Percentiles rank a stretch among this genome's conserved stretches.
phyloP scores from a whole-genome alignment of 2,113 vertebrate genomes.

The Fukomys damarensis region DNA sequence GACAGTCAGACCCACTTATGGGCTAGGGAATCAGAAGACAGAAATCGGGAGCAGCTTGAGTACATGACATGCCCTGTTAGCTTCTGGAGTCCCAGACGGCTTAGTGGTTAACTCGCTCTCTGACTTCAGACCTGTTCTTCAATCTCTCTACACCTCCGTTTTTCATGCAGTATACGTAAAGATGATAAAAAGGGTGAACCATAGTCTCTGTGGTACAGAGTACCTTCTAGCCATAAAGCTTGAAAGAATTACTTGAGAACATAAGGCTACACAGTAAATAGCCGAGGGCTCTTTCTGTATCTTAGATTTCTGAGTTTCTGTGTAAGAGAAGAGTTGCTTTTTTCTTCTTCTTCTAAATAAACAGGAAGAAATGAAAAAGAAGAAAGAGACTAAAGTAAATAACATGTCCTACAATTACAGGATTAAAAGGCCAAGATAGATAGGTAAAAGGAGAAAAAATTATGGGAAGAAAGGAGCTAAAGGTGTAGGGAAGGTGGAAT shows the following conservation, averaged over 20 bases:
- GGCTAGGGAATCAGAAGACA: not conserved
- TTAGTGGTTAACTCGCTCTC: not conserved
- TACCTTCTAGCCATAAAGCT: not conserved
- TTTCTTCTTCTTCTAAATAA: not conserved
- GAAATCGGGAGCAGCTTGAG: not conserved
- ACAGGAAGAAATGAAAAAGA: not conserved
- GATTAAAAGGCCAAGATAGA: not conserved
- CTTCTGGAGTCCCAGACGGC: not conserved
- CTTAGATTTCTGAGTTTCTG: not conserved
- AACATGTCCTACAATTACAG: not conserved
- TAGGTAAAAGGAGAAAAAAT: not conserved
- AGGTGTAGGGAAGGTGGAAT: too few species aligned
- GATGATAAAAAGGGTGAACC: not conserved
- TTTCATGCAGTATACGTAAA: not conserved
- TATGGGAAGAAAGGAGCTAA: too few species aligned
- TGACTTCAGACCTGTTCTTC: not conserved
- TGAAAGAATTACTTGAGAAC: slow-evolving; percentile 13
- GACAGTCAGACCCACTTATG: not conserved
- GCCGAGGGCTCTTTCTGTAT: not conserved
- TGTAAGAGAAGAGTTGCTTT: not conserved
- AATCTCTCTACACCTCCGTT: not conserved
- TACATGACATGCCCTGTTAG: not conserved
- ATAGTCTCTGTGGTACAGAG: not conserved
- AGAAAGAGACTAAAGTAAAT: not conserved
- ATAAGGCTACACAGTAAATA: not conserved